Evolutionary conservation across 2,797 vertebrate genomes (phyloP), one percentile per base, ranked within the genome.

Genomic region (Parotocinclus haroldoi): DNA sequence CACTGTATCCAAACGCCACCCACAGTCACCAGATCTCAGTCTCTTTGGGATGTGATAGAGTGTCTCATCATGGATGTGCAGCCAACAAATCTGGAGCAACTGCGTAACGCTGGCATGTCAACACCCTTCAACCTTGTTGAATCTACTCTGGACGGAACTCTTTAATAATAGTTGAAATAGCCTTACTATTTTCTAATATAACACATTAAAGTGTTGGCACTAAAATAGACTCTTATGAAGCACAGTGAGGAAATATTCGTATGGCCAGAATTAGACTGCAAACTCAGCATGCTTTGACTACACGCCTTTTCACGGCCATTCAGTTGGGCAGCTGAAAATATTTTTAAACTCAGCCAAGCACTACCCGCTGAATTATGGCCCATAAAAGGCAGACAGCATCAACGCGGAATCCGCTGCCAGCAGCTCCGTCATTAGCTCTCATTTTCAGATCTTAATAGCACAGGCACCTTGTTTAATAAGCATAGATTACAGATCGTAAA

Each of bases 391-490:
- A 79, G 82, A 85, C 81, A 81, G 77, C 78, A 79, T 72, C 71
- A 81, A 82, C 79, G 73, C 64, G 78, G 79, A 16, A 27, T 66
- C 61, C 39, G 3, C 73, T 69, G 73, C 70, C 75, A 61, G 70
- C 57, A 17, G 71, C 57, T 73, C 7, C 0, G 9, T 81, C 80
- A 85, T 86, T 84, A 87, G 69, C 76, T 72, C 79, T 87, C 66
- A 84, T 86, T 87, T 86, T 81, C 76, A 68, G 78, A 71, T 83
- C 76, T 76, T 87, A 85, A 86, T 84, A 77, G 81, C 80, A 73
- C 74, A 80, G 81, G 77, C 82, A 83, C 83, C 83, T 86, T 85
- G 84, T 86, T 87, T 87, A 87, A 88, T 86, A 87, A 86, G 82
- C 81, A 79, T 79, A 77, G 81, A 84, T 86, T 88, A 87, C 83